phyloP scores from a whole-genome alignment of 2,113 vertebrate species.

The Callocephalon fimbriatum region DNA sequence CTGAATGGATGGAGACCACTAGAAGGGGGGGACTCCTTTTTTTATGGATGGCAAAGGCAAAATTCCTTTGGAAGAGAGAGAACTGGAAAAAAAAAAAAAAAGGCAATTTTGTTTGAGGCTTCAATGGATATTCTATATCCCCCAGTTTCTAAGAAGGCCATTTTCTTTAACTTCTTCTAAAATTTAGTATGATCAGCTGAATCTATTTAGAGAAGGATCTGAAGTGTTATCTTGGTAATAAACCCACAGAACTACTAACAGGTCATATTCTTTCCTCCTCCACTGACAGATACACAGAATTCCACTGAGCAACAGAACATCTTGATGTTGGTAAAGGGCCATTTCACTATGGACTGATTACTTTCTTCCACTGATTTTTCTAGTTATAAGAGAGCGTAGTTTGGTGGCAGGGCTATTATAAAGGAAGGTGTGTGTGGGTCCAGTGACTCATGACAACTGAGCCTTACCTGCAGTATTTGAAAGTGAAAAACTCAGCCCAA shows the following conservation, averaged over 20 bases:
- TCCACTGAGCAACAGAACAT: background rate
- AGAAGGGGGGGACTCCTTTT: rapidly evolving
- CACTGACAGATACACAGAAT: background rate
- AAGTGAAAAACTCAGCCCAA: background rate
- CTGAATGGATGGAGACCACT: background rate
- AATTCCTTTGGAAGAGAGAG: background rate
- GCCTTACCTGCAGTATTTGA: background rate
- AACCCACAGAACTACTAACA: background rate
- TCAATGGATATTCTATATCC: background rate
- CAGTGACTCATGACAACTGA: background rate
- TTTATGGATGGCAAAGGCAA: background rate
- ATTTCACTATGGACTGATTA: background rate
- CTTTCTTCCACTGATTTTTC: background rate
- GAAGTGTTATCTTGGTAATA: background rate
- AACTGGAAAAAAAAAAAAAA: background rate
- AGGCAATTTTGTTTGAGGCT: background rate
- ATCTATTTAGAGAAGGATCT: background rate
- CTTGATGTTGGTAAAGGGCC: background rate
- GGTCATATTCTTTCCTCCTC: background rate
- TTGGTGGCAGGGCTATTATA: background rate
- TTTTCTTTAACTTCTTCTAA: background rate
- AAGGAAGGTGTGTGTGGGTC: rapidly evolving
- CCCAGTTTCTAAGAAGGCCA: background rate
- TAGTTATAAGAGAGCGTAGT: background rate
- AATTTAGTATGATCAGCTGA: background rate